Evolutionary conservation across 2,797 vertebrate genomes (phyloP).

Genomic region (Simalia tracyae): DNA sequence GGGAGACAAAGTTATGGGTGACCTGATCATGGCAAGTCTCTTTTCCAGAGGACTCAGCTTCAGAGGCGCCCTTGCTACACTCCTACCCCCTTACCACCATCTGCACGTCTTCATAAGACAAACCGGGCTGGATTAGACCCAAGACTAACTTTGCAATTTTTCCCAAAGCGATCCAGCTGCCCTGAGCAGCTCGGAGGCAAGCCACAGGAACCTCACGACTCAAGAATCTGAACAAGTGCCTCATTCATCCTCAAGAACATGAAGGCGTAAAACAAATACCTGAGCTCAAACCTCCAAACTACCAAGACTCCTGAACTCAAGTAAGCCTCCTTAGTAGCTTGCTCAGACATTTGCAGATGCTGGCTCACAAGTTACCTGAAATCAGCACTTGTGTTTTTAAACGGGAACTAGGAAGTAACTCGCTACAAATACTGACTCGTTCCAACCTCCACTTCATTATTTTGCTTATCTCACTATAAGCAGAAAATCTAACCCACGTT

Average conservation of each 20-base stretch:
- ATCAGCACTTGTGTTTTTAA: neutral
- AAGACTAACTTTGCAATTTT: neutral
- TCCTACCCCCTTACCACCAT: neutral
- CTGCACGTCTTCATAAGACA: neutral
- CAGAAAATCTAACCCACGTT: too few species aligned
- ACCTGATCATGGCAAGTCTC: neutral
- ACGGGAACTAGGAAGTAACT: neutral
- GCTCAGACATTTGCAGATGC: neutral
- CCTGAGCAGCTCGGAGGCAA: neutral
- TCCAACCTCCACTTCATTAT: too few species aligned
- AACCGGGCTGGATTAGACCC: neutral
- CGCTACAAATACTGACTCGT: too few species aligned
- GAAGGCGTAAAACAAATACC: neutral
- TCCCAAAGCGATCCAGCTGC: neutral
- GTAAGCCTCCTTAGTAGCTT: neutral
- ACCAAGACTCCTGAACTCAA: neutral
- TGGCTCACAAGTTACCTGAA: neutral
- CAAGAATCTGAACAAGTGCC: neutral
- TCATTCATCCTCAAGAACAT: neutral
- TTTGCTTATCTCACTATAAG: too few species aligned
- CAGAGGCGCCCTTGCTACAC: neutral
- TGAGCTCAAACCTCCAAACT: neutral
- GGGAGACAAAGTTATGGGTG: neutral
- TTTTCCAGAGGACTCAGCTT: neutral
- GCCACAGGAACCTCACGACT: neutral